Base-by-base conservation (phyloP, 2,797 vertebrate genomes). In the Paguma larvata region DNA sequence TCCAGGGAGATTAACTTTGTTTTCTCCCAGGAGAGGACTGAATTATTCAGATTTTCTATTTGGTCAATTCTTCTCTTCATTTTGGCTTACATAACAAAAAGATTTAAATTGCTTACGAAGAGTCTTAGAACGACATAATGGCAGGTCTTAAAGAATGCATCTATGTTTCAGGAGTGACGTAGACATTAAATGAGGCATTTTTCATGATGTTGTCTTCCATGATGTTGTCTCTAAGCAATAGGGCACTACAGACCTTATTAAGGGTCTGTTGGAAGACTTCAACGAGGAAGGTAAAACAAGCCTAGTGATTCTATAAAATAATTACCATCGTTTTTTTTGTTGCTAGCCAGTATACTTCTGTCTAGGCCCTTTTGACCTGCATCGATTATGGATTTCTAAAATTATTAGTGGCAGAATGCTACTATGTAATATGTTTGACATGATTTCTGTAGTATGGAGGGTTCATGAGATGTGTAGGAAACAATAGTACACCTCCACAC, bases 1-100 rank as follows among this genome's bases (percentile, higher is more conserved):
- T 79, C 25, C 48, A 88, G 44, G 79, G 48, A 90, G 27, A 89
- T 87, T 82, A 91, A 78, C 44, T 82, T 59, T 85, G 78, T 65
- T 85, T 95, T 83, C 34, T 96, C 51, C 90, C 56, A 85, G 80
- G 88, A 92, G 62, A 96, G 19, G 10, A 56, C 78, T 86, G 32
- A 95, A 96, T 97, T 96, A 95, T 93, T 97, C 68, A 89, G 82
- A 62, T 95, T 91, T 91, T 90, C 84, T 97, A 19, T 97, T 83
- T 85, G 59, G 41, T 73, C 65, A 90, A 44, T 51, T 30, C 53
- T 77, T 53, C 65, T 95, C 82, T 97, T 95, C 83, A 70, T 89
- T 89, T 96, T 96, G 59, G 73, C 75, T 93, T 68, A 48, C 8
- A 68, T 21, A 91, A 63, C n/a, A 84, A 91, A 87, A 94, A 51